These are phyloP conservation scores for Lycopodina hypogea DNA, from an alignment of 37 sponge, comb jelly and placozoan species.

Conservation along the genomic window DNA sequence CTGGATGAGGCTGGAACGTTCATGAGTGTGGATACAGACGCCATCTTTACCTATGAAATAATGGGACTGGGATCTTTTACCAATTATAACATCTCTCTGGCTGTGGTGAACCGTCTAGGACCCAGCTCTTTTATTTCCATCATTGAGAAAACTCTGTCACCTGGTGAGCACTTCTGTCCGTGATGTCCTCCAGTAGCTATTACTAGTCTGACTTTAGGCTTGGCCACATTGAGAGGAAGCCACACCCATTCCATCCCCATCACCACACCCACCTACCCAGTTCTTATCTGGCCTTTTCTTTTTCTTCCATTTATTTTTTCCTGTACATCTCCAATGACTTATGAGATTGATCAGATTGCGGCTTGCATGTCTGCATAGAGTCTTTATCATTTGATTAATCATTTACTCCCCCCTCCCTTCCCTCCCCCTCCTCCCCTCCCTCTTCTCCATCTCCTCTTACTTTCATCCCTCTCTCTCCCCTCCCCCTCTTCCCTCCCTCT, in stretches of 20 bases:
- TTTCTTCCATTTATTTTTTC: too few relatives aligned
- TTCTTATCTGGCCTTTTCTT: too few relatives aligned
- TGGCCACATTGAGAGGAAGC: too few relatives aligned
- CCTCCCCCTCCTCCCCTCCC: not conserved
- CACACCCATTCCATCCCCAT: too few relatives aligned
- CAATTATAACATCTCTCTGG: constrained; percentile 8
- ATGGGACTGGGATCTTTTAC: not conserved
- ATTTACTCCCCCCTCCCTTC: not conserved
- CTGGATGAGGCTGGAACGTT: not conserved
- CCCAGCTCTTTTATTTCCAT: constrained; percentile 8
- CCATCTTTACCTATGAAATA: not conserved
- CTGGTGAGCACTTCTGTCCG: constrained; percentile 12
- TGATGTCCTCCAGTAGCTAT: not conserved
- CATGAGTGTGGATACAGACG: not conserved
- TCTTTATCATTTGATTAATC: too few relatives aligned
- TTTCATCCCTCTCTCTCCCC: not conserved
- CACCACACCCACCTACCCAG: too few relatives aligned
- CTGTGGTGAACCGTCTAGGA: constrained; percentile 9
- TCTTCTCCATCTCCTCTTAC: not conserved
- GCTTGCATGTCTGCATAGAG: too few relatives aligned
- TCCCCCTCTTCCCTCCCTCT: not conserved
- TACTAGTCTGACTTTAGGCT: too few relatives aligned
- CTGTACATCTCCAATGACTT: too few relatives aligned
- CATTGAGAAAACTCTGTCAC: constrained; percentile 11
- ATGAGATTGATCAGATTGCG: too few relatives aligned